These are phyloP conservation scores for Sinella curviseta DNA, from an alignment of 1,140 invertebrate species.

Conservation along the genomic window DNA sequence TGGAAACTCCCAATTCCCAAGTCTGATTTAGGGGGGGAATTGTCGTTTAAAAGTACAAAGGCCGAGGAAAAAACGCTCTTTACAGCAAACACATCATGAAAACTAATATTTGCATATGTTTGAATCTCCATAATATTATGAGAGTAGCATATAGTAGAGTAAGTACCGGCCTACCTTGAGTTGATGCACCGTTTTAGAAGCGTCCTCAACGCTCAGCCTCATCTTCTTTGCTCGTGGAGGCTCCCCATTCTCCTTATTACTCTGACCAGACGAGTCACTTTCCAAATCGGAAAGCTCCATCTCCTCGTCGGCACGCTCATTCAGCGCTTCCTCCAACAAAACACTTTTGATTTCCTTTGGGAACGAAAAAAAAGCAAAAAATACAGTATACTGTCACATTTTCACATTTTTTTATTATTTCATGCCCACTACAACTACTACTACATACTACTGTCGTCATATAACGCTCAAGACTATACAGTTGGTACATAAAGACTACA, in stretches of 20 bases:
- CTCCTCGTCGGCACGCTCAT: slow-evolving; percentile 71
- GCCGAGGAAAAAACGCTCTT: neutral
- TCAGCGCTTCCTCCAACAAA: slow-evolving; percentile 71
- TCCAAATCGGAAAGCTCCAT: slow-evolving; percentile 80
- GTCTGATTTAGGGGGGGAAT: neutral
- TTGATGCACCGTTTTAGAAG: slow-evolving; percentile 50
- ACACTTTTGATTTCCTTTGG: slow-evolving; percentile 73
- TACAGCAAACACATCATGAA: neutral
- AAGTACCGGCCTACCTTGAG: no score
- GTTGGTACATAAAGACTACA: no score
- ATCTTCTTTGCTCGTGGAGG: slow-evolving; percentile 55
- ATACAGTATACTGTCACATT: neutral
- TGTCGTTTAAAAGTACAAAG: neutral
- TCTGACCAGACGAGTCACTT: slow-evolving; percentile 55
- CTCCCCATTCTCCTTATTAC: slow-evolving; percentile 23
- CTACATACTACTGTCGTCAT: neutral
- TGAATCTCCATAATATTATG: no score
- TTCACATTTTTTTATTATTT: neutral
- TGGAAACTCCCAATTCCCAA: neutral
- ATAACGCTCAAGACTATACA: neutral
- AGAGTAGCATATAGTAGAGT: no score
- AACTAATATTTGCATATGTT: neutral
- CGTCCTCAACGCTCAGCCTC: slow-evolving; percentile 51
- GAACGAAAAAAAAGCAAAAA: neutral
- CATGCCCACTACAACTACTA: neutral